Percentiles rank a stretch among this genome's conserved stretches.
Evolutionary conservation across 2,113 vertebrate species (phyloP).

Genomic region (Melozone crissalis): DNA sequence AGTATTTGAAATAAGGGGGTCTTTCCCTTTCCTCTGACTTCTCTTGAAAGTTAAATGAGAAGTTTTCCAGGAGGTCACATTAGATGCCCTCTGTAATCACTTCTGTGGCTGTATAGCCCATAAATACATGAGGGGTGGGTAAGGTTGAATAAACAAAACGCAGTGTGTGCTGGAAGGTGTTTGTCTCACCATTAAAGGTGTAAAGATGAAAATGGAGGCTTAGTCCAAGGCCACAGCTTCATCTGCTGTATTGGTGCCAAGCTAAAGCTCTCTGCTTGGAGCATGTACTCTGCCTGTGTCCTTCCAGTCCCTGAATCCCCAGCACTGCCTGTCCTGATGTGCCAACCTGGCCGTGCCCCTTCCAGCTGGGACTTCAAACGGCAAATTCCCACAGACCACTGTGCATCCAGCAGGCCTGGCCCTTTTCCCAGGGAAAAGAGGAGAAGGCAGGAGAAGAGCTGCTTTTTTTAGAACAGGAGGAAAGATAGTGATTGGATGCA

Average conservation of each 20-base stretch:
- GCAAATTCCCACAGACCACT: not conserved
- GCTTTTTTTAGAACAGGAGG: not conserved
- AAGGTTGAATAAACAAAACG: not conserved
- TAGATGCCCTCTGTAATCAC: not conserved
- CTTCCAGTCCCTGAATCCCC: not conserved
- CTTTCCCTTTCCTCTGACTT: not conserved
- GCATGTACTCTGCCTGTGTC: not conserved
- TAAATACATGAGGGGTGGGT: not conserved
- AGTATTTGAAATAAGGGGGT: not conserved
- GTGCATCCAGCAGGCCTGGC: not conserved
- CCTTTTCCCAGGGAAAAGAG: not conserved
- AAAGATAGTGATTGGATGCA: not conserved
- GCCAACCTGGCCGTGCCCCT: not conserved
- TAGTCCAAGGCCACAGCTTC: not conserved
- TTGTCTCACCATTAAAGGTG: not conserved
- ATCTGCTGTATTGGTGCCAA: not conserved
- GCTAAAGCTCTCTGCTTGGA: not conserved
- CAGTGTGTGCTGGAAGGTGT: not conserved
- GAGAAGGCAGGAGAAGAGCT: not conserved
- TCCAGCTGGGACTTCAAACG: not conserved
- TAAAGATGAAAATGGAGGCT: not conserved
- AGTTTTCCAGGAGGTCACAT: not conserved
- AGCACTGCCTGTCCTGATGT: fast-evolving
- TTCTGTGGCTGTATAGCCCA: not conserved
- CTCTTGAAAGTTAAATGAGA: not conserved